Evolutionary conservation across 1,140 invertebrate species (phyloP), one percentile per base, ranked within the genome.

Genomic region (Atta colombica): DNA sequence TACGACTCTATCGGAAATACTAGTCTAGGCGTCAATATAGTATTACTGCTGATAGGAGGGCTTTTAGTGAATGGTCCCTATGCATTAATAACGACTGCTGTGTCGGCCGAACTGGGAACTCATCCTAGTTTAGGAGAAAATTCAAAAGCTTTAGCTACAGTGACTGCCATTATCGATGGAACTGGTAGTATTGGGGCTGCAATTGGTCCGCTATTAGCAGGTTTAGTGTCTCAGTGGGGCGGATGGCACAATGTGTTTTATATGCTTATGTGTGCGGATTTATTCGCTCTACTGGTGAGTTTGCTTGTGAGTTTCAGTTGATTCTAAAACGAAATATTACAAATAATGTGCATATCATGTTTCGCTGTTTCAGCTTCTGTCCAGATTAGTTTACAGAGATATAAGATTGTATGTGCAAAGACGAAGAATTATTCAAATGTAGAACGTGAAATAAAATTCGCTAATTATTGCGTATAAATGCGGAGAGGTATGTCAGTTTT

Each of bases 111-210:
- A 94, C 95, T 99, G 1, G 99, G 98, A 88, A 98, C 98, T 1
- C 98, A 99, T 96, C 96, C 97, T 82, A 97, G 97, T 86, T 95
- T 99, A 60, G 96, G 97, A 77, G 98, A 98, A 0, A 98, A 98
- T 95, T 96, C 98, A 0, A 98, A 98, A 95, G 99, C 99, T 14
- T 94, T 99, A 65, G 98, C 99, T 3, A 99, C 99, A 1, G 99
- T 99, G 0, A 99, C 99, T 16, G 98, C 99, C 12, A 99, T 99
- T 89, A 99, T 99, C 77, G 99, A 99, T 95, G 99, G 99, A 53
- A 99, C 98, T 6, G 99, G 99, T 0, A 99, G 98, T 72, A 97
- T 99, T 80, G 98, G 98, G 75, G 98, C 99, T 74, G 98, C 98
- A 0, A 96, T 99, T 66, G 99, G 99, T 3, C 99, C 99, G 0